Conservation (phyloP, 2,888 invertebrate genomes). For the Pollenia amentaria region DNA sequence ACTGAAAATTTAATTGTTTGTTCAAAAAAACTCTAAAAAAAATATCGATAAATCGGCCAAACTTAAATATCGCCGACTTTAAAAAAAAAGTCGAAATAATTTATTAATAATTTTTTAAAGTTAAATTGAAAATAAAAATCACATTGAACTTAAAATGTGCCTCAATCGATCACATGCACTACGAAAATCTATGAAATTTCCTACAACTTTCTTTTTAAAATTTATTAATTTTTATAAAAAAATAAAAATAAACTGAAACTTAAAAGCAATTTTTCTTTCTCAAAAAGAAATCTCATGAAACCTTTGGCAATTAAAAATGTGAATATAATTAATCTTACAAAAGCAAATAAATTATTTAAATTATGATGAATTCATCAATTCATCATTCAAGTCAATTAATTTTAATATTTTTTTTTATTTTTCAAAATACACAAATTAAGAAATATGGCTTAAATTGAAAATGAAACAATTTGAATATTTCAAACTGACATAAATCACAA, state of each 20-base stretch:
- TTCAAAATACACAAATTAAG: slow-evolving; percentile 54
- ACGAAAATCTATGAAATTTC: background rate
- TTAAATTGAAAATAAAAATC: no score
- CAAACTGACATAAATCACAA: slow-evolving; percentile 81
- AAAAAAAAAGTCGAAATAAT: no score
- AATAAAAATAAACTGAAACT: slow-evolving; percentile 48
- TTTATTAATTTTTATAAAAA: background rate
- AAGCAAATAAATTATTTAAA: slow-evolving; percentile 56
- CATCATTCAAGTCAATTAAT: slow-evolving; percentile 68
- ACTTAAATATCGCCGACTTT: no score
- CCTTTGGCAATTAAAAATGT: slow-evolving; percentile 73
- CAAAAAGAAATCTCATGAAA: slow-evolving; percentile 63
- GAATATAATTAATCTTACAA: slow-evolving; percentile 51
- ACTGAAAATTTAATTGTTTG: no score
- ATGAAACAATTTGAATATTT: slow-evolving; percentile 77
- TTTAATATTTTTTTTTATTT: slow-evolving; percentile 62
- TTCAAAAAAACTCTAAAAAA: no score
- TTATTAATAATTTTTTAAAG: no score
- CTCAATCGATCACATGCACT: no score
- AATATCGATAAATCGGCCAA: no score
- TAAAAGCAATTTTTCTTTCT: slow-evolving; percentile 70
- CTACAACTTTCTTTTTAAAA: background rate
- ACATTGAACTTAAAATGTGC: no score
- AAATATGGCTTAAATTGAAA: slow-evolving; percentile 75
- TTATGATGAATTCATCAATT: slow-evolving; percentile 13